Evolutionary conservation across 2,888 invertebrate genomes (phyloP).

Genomic region (Timema podura): DNA sequence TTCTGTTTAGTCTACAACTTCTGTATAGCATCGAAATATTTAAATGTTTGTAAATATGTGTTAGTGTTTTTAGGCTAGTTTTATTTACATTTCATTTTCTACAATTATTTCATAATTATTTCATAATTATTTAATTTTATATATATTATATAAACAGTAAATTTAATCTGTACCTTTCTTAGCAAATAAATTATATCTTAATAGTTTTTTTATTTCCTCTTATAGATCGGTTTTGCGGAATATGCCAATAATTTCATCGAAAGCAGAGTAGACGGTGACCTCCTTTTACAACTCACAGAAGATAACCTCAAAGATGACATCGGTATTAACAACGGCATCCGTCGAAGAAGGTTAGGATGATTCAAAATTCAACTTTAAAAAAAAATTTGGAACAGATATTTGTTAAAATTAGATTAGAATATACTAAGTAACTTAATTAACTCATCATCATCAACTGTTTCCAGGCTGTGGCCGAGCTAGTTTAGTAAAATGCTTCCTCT

Average conservation of each 20-base stretch:
- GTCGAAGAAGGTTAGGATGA: constrained; percentile 67
- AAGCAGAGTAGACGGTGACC: constrained; percentile 94
- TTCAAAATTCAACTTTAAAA: too few species aligned
- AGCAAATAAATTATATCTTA: too few species aligned
- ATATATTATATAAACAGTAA: neutral
- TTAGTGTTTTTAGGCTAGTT: neutral
- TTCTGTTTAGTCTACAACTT: too few species aligned
- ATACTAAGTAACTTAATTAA: too few species aligned
- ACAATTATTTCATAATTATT: neutral
- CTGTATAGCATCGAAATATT: too few species aligned
- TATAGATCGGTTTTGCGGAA: constrained; percentile 79
- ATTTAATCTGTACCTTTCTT: too few species aligned
- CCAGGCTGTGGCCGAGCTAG: too few species aligned
- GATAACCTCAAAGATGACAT: constrained; percentile 91
- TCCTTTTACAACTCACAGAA: constrained; percentile 86
- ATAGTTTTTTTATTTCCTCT: constrained; percentile 16
- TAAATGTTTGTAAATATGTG: too few species aligned
- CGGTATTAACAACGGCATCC: constrained; percentile 87
- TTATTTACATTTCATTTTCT: constrained; percentile 13
- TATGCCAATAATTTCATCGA: constrained; percentile 80
- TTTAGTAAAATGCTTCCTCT: too few species aligned
- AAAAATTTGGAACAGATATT: too few species aligned
- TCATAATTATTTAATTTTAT: neutral
- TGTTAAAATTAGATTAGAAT: too few species aligned
- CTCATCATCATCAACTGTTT: too few species aligned